Percentiles rank a stretch among this genome's conserved stretches.
phyloP scores from a whole-genome alignment of 1,140 invertebrate genomes.

The Dolichoris vasculosae region DNA sequence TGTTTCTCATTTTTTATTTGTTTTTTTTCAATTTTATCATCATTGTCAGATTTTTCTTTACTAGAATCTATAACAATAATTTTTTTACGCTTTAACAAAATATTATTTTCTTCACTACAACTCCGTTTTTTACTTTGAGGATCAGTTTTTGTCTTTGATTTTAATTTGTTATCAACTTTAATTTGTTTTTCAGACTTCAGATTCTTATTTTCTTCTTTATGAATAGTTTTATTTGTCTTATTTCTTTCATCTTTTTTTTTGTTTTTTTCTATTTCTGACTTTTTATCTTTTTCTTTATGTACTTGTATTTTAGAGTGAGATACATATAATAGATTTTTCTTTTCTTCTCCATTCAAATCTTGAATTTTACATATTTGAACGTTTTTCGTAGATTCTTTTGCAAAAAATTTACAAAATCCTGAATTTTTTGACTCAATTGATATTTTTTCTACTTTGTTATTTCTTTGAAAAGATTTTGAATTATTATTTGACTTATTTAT shows the following conservation, averaged over 20 bases:
- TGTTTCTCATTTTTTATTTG: constrained; percentile 47
- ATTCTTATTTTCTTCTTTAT: background rate
- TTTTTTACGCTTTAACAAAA: constrained; percentile 64
- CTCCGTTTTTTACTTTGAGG: constrained; percentile 60
- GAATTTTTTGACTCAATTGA: constrained; percentile 58
- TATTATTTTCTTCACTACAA: constrained; percentile 58
- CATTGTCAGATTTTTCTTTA: constrained; percentile 58
- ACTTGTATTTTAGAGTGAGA: background rate
- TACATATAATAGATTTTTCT: background rate
- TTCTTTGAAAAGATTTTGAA: constrained; percentile 33
- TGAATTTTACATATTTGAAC: constrained; percentile 43
- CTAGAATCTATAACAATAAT: constrained; percentile 66
- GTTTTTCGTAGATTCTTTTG: constrained; percentile 59
- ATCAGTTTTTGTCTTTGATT: constrained; percentile 35
- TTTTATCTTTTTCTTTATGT: background rate
- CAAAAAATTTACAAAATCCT: constrained; percentile 66
- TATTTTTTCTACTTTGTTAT: constrained; percentile 57
- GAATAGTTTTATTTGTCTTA: background rate
- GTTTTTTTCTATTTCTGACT: background rate
- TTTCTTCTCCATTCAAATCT: constrained; percentile 24
- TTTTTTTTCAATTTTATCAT: constrained; percentile 53
- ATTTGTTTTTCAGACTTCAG: background rate
- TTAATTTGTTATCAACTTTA: constrained; percentile 31
- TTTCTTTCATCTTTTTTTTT: background rate
- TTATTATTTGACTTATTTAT: constrained; percentile 34